Evolutionary conservation across 1,140 invertebrate genomes (phyloP).

Genomic region (Megathymus violae): DNA sequence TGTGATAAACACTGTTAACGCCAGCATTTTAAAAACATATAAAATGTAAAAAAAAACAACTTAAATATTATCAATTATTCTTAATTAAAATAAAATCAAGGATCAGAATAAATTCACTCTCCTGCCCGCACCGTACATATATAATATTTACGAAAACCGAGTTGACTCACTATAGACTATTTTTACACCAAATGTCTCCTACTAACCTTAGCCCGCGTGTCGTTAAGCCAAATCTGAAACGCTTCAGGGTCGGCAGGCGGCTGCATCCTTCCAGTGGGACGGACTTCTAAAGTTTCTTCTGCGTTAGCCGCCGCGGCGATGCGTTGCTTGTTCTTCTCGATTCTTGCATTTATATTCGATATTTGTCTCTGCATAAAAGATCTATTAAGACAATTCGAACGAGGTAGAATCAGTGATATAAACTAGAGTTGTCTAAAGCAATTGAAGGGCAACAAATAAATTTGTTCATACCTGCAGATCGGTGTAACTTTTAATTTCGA

Average conservation of each 20-base stretch:
- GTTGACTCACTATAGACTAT: too few species aligned
- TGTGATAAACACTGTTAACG: too few species aligned
- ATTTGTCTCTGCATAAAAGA: slow-evolving; percentile 88
- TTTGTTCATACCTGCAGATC: slow-evolving; percentile 74
- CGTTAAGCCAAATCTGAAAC: slow-evolving; percentile 86
- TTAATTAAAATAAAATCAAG: too few species aligned
- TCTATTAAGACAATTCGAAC: too few species aligned
- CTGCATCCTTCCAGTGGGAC: slow-evolving; percentile 67
- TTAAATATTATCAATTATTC: too few species aligned
- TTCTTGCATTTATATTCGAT: slow-evolving; percentile 88
- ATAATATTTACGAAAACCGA: too few species aligned
- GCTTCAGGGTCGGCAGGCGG: slow-evolving; percentile 80
- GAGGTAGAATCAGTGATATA: slow-evolving; percentile 1
- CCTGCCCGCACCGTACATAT: too few species aligned
- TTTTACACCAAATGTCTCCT: background rate
- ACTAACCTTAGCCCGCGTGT: slow-evolving; percentile 86
- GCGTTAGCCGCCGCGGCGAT: slow-evolving; percentile 88
- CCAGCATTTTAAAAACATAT: too few species aligned
- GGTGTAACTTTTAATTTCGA: slow-evolving; percentile 85
- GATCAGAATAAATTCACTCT: background rate
- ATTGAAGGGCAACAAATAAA: slow-evolving; percentile 5
- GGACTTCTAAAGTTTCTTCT: slow-evolving; percentile 82
- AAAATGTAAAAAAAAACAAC: too few species aligned
- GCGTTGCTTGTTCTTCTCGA: slow-evolving; percentile 92
- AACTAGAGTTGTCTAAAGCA: too few species aligned